Conservation (phyloP, 2,888 invertebrate species). For the Melanchra persicariae region DNA sequence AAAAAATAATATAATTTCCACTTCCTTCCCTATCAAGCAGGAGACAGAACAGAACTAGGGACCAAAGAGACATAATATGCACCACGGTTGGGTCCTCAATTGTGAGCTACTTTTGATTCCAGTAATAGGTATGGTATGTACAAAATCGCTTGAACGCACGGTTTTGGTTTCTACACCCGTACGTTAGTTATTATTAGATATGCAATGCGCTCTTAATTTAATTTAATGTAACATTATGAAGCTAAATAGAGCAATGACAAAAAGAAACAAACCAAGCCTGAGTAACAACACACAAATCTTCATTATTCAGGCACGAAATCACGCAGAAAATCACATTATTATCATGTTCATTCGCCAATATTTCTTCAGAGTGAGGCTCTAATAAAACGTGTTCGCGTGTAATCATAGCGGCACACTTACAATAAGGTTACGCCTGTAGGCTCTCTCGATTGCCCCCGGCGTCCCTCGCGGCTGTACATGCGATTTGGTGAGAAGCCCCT, state of each 20-base stretch:
- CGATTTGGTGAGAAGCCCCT: constrained; percentile 5
- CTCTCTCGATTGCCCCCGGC: constrained; percentile 9
- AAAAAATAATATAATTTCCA: too few relatives aligned
- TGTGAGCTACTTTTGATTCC: too few relatives aligned
- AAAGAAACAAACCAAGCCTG: background rate
- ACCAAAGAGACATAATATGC: too few relatives aligned
- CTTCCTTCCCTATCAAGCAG: too few relatives aligned
- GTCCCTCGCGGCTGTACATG: constrained; percentile 7
- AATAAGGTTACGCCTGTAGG: constrained; percentile 9
- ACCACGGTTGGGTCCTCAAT: too few relatives aligned
- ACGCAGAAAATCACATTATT: background rate
- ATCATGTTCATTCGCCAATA: background rate
- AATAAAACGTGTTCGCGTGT: constrained; percentile 24
- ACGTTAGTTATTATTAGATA: too few relatives aligned
- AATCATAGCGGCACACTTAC: constrained; percentile 10
- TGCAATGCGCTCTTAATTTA: too few relatives aligned
- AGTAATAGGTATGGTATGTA: too few relatives aligned
- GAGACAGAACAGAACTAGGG: too few relatives aligned
- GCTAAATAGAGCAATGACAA: background rate
- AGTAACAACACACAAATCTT: background rate
- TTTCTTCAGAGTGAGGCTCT: background rate
- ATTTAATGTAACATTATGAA: too few relatives aligned
- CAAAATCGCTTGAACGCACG: too few relatives aligned
- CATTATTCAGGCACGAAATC: background rate
- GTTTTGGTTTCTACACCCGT: too few relatives aligned